Evolutionary conservation across 1,140 invertebrate species (phyloP), one percentile per base, ranked within the genome.

Genomic region (Plectrocnemia conspersa): DNA sequence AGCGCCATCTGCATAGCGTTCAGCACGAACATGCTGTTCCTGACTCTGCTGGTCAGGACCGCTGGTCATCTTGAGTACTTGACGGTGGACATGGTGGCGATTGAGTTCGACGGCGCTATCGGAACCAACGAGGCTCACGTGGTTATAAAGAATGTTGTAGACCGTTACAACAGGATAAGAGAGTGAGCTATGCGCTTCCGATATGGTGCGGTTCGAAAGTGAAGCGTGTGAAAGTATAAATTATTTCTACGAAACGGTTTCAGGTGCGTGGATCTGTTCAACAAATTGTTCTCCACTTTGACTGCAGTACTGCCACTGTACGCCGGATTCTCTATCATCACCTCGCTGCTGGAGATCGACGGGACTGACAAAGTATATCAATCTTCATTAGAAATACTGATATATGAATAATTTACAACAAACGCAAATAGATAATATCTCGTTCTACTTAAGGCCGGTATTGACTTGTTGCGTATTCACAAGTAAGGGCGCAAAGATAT

Each of bases 11-110:
- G 45, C 27, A 18, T 57, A 11, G 50, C 57, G 11, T 59, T 59
- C 40, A 42, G 32, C 50, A 56, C 50, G 38, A 56, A 61, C 41
- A 56, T 61, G 50, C 24, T 61, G 2, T 54, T 61, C 46, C 50
- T 61, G 45, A 56, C 50, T 16, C 21, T 61, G 45, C 19, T 27
- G 1, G 33, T 56, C 6, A 52, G 44, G 13, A 38, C 52, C 1
- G 48, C 54, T 38, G 45, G 44, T 2, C 50, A 54, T 21, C 19
- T 61, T 27, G 59, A 61, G 33, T 56, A 54, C 50, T 6, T 61
- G 46, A 24, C 50, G 15, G 21, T 15, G n/a, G 54, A 57, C 0
- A 9, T 57, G 42, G 54, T 53, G 27, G 22, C n/a, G 13, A 24
- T 54, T 19, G 13, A 23, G 24, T 13, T 24, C 10, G n/a, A n/a